Conservation (phyloP, 2,797 vertebrate genomes). For the Cygnus olor region DNA sequence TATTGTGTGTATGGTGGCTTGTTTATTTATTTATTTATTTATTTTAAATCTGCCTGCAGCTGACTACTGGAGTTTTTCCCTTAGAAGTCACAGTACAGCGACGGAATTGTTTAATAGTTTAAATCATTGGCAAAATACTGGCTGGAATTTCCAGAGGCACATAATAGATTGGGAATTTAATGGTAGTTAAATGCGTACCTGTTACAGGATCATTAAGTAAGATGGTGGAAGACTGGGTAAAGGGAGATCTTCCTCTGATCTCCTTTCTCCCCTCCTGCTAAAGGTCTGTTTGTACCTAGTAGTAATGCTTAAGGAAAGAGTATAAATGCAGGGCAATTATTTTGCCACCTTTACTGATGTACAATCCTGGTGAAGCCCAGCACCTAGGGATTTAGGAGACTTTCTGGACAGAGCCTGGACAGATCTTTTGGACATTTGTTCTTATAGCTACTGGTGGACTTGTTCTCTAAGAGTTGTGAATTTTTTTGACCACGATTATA, state of each 20-base stretch:
- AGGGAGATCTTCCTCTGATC: neutral
- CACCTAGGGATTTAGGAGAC: neutral
- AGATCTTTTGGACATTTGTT: neutral
- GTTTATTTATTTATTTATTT: neutral
- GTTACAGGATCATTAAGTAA: neutral
- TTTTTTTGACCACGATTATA: neutral
- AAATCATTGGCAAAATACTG: neutral
- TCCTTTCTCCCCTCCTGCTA: neutral
- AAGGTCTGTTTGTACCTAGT: neutral
- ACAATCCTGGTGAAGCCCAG: neutral
- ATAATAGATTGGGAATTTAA: neutral
- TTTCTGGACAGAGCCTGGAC: neutral
- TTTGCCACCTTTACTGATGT: neutral
- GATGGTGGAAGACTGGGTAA: neutral
- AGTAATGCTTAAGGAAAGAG: neutral
- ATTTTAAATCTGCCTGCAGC: neutral
- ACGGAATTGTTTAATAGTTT: neutral
- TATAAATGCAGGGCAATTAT: neutral
- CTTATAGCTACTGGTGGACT: neutral
- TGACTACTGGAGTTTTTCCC: neutral
- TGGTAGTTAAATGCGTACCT: neutral
- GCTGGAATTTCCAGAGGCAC: neutral
- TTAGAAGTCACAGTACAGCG: neutral
- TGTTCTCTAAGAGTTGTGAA: rapidly evolving
- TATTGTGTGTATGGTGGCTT: neutral